Evolutionary conservation across 2,113 vertebrate species (phyloP).

Genomic region (Hiodon alosoides): DNA sequence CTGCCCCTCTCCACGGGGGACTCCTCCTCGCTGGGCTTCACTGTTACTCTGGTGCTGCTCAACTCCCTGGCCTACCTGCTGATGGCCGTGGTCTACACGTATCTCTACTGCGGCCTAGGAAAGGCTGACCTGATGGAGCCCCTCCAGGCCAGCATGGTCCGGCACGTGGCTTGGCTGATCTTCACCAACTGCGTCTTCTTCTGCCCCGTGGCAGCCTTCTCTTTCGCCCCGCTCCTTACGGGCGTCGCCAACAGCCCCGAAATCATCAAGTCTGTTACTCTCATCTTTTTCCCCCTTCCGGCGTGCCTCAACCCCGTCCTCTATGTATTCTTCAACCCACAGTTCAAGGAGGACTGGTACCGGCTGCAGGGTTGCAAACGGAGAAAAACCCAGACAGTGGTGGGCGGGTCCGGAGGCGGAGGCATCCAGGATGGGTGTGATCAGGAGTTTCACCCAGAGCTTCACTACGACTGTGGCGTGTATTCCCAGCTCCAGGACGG

Average conservation of each 20-base stretch:
- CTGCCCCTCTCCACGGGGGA: constrained; percentile 86
- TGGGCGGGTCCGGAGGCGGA: constrained; percentile 52
- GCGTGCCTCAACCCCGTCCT: constrained; percentile 91
- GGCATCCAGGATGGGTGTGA: constrained; percentile 39
- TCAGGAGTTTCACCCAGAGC: constrained; percentile 24
- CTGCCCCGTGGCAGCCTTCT: constrained; percentile 94
- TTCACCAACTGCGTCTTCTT: constrained; percentile 98
- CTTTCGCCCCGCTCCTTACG: constrained; percentile 83
- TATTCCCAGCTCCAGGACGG: constrained; percentile 74
- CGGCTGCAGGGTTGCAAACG: constrained; percentile 58
- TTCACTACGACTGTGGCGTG: constrained; percentile 63
- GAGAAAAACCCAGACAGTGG: constrained; percentile 32
- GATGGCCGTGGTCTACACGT: constrained; percentile 88
- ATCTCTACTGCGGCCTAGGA: constrained; percentile 90
- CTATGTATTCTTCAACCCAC: constrained; percentile 92
- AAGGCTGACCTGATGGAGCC: constrained; percentile 82
- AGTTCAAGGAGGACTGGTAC: constrained; percentile 93
- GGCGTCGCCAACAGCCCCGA: constrained; percentile 81
- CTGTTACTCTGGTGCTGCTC: constrained; percentile 82
- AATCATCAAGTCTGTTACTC: constrained; percentile 89
- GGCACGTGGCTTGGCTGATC: constrained; percentile 94
- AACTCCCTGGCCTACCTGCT: constrained; percentile 88
- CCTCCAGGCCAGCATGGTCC: constrained; percentile 77
- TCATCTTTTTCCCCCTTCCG: constrained; percentile 91
- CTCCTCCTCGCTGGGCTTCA: constrained; percentile 77